These are phyloP conservation scores for Ictidomys tridecemlineatus DNA, from an alignment of 2,113 vertebrate species.

Conservation along the genomic window DNA sequence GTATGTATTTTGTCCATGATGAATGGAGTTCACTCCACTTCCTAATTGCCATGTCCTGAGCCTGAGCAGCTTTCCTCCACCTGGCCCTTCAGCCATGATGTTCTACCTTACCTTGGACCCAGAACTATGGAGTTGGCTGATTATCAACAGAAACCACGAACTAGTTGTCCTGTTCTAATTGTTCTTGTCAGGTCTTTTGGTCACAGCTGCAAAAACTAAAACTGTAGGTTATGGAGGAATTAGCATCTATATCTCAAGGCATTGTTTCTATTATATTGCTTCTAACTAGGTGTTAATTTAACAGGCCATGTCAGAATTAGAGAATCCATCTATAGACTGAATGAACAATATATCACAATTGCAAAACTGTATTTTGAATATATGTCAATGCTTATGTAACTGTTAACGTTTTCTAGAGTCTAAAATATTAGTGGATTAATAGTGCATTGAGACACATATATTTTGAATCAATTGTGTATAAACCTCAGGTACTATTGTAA, in stretches of 20 bases:
- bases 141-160: too few relatives aligned
- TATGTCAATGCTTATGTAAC: neutral
- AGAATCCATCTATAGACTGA: neutral
- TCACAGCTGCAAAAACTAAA: too few relatives aligned
- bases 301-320: neutral
- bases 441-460: neutral
- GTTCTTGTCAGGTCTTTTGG: too few relatives aligned
- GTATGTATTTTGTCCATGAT: too few relatives aligned
- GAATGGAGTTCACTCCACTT: too few relatives aligned
- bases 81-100: too few relatives aligned
- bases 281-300: neutral
- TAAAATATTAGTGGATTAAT: conserved; percentile 17
- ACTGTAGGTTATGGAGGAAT: neutral
- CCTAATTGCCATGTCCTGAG: too few relatives aligned
- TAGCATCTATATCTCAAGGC: neutral
- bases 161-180: too few relatives aligned
- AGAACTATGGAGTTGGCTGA: too few relatives aligned
- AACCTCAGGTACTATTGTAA: neutral
- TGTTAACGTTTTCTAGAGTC: neutral
- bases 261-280: neutral
- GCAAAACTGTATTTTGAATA: neutral
- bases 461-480: neutral
- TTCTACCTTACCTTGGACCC: too few relatives aligned
- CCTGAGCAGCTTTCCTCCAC: too few relatives aligned
- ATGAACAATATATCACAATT: neutral